Evolutionary conservation across 2,113 vertebrate species (phyloP).

Genomic region (Zingel zingel): DNA sequence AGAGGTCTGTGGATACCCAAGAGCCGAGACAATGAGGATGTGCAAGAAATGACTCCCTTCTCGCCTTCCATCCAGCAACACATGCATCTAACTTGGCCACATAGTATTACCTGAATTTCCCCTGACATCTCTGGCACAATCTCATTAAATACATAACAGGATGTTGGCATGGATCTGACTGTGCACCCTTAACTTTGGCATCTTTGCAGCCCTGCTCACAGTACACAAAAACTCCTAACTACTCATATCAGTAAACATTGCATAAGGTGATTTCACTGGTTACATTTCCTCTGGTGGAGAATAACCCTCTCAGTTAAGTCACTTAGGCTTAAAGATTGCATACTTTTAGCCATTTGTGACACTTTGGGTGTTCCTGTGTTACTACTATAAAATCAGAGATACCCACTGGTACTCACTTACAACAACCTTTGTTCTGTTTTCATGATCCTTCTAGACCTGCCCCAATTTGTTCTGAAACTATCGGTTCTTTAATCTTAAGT

Average conservation of each 20-base stretch:
- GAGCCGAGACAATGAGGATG: conserved; percentile 3
- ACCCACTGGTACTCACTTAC: conserved; percentile 14
- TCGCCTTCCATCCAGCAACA: not conserved
- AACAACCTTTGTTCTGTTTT: conserved; percentile 10
- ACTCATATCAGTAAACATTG: not conserved
- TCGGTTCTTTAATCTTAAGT: not conserved
- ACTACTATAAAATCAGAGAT: conserved; percentile 3
- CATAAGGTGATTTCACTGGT: not conserved
- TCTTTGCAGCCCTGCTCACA: conserved; percentile 6
- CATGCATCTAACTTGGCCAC: conserved; percentile 24
- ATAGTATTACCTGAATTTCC: conserved; percentile 19
- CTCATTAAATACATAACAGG: conserved; percentile 25
- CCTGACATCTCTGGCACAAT: conserved; percentile 41
- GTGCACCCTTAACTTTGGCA: conserved; percentile 38
- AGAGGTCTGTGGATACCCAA: conserved; percentile 68
- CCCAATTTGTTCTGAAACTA: not conserved
- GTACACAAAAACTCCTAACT: not conserved
- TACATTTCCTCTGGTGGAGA: not conserved
- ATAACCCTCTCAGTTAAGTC: not conserved
- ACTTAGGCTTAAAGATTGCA: not conserved
- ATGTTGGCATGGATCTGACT: conserved; percentile 39
- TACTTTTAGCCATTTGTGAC: not conserved
- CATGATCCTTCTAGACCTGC: not conserved
- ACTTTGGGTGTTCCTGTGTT: not conserved
- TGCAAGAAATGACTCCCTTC: not conserved